Evolutionary conservation across 2,797 vertebrate genomes (phyloP).

Genomic region (Takifugu ocellatus): DNA sequence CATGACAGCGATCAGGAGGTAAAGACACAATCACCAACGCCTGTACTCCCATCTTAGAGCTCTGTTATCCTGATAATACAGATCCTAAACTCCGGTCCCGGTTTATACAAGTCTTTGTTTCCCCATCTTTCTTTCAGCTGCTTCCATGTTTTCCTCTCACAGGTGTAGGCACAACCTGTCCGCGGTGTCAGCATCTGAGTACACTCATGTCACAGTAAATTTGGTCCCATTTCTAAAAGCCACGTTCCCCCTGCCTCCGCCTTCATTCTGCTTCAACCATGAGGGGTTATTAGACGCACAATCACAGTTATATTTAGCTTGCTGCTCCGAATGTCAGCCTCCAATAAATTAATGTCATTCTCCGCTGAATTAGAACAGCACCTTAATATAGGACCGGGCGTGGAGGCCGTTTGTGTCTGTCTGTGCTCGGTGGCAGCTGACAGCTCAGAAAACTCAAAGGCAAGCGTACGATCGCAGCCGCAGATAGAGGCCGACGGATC

Average conservation of each 20-base stretch:
- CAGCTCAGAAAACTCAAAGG: constrained; percentile 11
- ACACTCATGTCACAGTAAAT: too few species aligned
- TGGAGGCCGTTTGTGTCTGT: constrained; percentile 40
- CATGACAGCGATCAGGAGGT: too few species aligned
- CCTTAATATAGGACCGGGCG: constrained; percentile 50
- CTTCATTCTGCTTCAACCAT: constrained; percentile 13
- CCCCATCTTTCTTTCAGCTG: too few species aligned
- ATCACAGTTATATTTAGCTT: constrained; percentile 50
- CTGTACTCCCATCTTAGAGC: too few species aligned
- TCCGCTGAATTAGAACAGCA: constrained; percentile 49
- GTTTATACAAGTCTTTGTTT: too few species aligned
- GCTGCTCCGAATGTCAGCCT: constrained; percentile 38
- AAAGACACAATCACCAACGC: too few species aligned
- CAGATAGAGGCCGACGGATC: constrained; percentile 25
- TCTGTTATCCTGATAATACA: too few species aligned
- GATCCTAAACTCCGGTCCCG: too few species aligned
- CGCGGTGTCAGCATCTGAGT: too few species aligned
- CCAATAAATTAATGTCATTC: constrained; percentile 23
- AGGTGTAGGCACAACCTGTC: too few species aligned
- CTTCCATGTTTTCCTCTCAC: too few species aligned
- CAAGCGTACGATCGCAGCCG: constrained; percentile 13
- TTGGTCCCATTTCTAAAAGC: not conserved
- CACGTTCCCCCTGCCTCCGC: constrained; percentile 1
- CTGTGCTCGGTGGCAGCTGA: constrained; percentile 22
- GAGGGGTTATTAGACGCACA: constrained; percentile 45